Evolutionary conservation across 2,888 invertebrate species (phyloP).

Genomic region (Mechanitis mazaeus): DNA sequence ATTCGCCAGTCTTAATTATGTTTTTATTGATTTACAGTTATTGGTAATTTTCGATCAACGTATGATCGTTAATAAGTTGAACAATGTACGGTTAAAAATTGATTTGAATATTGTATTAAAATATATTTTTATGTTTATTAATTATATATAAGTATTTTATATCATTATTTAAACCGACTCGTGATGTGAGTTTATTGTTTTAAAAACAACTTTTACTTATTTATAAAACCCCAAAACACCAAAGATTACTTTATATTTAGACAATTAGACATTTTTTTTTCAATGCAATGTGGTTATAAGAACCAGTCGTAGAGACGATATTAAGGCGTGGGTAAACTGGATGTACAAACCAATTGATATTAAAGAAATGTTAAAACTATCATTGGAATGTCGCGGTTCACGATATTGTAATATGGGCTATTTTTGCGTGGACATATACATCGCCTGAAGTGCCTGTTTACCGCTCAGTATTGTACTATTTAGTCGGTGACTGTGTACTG

Average conservation of each 20-base stretch:
- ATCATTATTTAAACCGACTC: no score
- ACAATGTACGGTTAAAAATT: no score
- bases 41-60: no score
- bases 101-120: background rate
- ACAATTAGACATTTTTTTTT: background rate
- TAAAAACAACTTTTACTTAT: no score
- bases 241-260: no score
- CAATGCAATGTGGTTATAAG: background rate
- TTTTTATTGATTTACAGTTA: no score
- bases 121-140: no score
- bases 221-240: no score
- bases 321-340: conserved; percentile 37
- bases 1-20: no score
- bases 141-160: no score
- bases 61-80: no score
- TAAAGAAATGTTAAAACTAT: conserved; percentile 19
- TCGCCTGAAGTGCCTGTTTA: conserved; percentile 19
- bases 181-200: no score
- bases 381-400: conserved; percentile 34
- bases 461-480: conserved; percentile 37
- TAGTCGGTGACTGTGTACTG: conserved; percentile 49
- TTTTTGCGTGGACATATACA: conserved; percentile 33
- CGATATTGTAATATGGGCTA: conserved; percentile 36
- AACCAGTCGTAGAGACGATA: conserved; percentile 11
- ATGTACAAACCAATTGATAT: conserved; percentile 23